Evolutionary conservation across 2,888 invertebrate genomes (phyloP).

Genomic region (Diogma glabrata): DNA sequence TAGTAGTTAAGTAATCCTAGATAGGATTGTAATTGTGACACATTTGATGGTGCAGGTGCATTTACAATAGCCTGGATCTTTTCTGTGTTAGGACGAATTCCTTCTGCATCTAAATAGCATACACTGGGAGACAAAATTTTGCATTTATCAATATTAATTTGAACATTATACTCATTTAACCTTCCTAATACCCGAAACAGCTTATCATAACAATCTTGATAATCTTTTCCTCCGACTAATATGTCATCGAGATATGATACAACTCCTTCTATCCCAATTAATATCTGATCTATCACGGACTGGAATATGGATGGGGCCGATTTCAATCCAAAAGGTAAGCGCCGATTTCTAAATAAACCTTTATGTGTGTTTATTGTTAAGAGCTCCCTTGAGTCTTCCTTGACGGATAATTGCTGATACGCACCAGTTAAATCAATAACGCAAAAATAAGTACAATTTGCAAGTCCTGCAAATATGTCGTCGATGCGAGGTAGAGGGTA

Average conservation of each 20-base stretch:
- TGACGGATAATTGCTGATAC: slow-evolving; percentile 23
- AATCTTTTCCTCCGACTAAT: too few relatives aligned
- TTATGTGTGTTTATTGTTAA: slow-evolving; percentile 24
- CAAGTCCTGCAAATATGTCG: slow-evolving; percentile 22
- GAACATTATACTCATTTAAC: too few relatives aligned
- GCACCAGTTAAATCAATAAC: slow-evolving; percentile 23
- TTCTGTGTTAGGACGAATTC: not conserved
- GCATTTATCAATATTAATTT: not conserved
- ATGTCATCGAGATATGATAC: not conserved
- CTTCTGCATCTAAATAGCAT: not conserved
- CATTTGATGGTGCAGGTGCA: too few relatives aligned
- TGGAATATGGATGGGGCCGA: not conserved
- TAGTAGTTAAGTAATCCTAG: too few relatives aligned
- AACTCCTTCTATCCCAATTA: too few relatives aligned
- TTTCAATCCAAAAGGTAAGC: not conserved
- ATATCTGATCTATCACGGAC: too few relatives aligned
- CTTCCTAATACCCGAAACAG: too few relatives aligned
- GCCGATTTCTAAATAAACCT: too few relatives aligned
- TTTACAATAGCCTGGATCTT: too few relatives aligned
- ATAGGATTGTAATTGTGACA: too few relatives aligned
- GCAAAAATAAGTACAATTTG: slow-evolving; percentile 19
- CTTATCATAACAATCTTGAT: too few relatives aligned
- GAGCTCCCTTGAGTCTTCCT: slow-evolving; percentile 19
- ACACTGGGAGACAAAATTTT: not conserved
- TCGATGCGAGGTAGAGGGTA: slow-evolving; percentile 24